Conservation (phyloP, 2,797 vertebrate genomes). For the Etheostoma nigrum region DNA sequence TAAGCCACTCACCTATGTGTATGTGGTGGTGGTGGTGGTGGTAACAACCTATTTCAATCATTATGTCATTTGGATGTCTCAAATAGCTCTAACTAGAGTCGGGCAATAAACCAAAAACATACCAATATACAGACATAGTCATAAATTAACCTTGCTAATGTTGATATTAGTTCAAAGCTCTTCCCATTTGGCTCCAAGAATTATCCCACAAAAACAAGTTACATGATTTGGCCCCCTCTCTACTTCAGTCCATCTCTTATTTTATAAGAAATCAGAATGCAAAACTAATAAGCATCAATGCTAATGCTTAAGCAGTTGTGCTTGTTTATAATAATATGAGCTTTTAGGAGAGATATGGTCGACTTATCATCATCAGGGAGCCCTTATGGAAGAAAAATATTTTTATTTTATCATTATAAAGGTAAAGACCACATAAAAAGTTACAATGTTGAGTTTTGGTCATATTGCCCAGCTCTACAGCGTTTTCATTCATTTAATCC, state of each 20-base stretch:
- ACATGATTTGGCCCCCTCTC: background rate
- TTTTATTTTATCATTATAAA: background rate
- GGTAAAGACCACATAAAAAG: background rate
- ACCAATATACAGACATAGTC: background rate
- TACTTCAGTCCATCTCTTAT: background rate
- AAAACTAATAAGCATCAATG: background rate
- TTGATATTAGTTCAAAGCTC: background rate
- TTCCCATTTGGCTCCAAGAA: background rate
- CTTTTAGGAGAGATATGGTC: background rate
- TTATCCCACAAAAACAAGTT: background rate
- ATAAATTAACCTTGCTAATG: background rate
- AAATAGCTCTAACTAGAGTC: constrained; percentile 39
- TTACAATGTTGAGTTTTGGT: constrained; percentile 32
- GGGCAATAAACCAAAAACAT: constrained; percentile 50
- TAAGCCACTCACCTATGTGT: constrained; percentile 80
- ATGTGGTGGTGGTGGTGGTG: constrained; percentile 75
- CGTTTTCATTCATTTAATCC: constrained; percentile 41
- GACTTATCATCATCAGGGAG: background rate
- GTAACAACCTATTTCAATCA: constrained; percentile 41
- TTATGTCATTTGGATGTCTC: constrained; percentile 39
- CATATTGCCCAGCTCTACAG: constrained; percentile 55
- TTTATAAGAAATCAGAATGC: background rate
- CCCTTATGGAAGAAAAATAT: background rate
- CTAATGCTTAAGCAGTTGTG: background rate
- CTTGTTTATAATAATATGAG: background rate